Evolutionary conservation across 2,113 vertebrate genomes (phyloP).

Genomic region (Chlamydotis undulata): DNA sequence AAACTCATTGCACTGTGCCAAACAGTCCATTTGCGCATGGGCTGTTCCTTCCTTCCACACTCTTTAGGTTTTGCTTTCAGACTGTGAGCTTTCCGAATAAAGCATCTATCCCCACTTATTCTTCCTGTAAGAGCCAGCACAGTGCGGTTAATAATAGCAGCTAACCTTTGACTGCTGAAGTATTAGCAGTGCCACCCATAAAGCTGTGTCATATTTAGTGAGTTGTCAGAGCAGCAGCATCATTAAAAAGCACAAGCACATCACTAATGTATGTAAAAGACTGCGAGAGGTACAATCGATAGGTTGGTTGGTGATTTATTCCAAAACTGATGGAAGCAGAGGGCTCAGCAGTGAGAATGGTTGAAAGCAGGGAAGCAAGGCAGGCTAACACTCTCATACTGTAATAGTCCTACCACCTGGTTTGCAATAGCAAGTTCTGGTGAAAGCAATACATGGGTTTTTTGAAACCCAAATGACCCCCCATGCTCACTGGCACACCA

Average conservation of each 20-base stretch:
- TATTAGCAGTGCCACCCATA: conserved; percentile 17
- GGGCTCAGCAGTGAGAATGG: background rate
- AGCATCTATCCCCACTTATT: background rate
- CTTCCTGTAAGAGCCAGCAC: background rate
- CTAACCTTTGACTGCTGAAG: conserved; percentile 12
- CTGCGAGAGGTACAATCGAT: conserved; percentile 16
- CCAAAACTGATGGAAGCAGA: conserved; percentile 14
- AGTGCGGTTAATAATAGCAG: conserved; percentile 13
- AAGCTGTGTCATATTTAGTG: conserved; percentile 53
- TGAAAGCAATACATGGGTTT: background rate
- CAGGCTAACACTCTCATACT: background rate
- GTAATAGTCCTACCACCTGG: background rate
- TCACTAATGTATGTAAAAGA: conserved; percentile 49
- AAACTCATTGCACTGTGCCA: background rate
- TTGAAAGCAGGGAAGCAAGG: background rate
- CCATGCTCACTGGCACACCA: accelerated
- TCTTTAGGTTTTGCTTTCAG: background rate
- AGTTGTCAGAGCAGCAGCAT: conserved; percentile 50
- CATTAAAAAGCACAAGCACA: conserved; percentile 56
- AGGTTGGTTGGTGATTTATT: conserved; percentile 48
- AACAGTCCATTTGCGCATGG: background rate
- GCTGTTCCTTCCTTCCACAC: background rate
- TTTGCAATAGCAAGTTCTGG: background rate
- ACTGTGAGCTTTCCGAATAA: background rate
- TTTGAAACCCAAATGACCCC: background rate